A percentile compares a stretch with the other conserved stretches of the same genome.
Evolutionary conservation across 2,113 vertebrate genomes (phyloP).

Genomic region (Podocnemis expansa): DNA sequence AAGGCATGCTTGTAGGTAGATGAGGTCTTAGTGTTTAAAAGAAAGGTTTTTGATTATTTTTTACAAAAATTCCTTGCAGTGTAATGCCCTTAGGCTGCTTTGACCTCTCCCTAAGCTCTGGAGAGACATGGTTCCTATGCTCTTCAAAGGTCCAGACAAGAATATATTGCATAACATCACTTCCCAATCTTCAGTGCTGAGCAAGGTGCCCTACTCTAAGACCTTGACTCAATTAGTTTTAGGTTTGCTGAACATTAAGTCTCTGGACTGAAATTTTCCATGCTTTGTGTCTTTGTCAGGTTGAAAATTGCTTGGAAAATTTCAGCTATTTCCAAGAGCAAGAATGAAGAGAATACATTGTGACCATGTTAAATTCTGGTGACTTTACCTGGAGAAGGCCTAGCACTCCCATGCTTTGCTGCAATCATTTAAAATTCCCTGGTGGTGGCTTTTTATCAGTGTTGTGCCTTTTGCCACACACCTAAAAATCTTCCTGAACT

Average conservation of each 20-base stretch:
- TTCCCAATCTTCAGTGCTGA: no score
- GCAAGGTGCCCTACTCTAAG: no score
- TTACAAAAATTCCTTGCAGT: neutral
- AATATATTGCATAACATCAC: no score
- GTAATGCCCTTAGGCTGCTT: no score
- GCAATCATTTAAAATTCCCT: neutral
- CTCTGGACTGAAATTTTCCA: neutral
- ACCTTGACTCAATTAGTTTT: neutral
- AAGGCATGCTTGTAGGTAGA: no score
- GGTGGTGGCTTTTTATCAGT: neutral
- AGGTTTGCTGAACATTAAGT: neutral
- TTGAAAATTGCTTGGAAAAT: neutral
- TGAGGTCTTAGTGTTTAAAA: neutral
- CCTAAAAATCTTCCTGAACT: neutral
- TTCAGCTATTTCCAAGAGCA: neutral
- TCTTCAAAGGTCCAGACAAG: no score
- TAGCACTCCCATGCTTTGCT: neutral
- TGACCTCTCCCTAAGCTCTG: no score
- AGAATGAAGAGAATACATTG: neutral
- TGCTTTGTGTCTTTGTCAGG: neutral
- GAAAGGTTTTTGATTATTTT: neutral
- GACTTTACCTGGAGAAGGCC: neutral
- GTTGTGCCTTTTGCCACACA: neutral
- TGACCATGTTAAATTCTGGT: neutral
- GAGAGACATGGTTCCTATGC: no score